These are phyloP conservation scores for Apoda limacodes DNA, from an alignment of 2,888 invertebrate genomes.

Conservation along the genomic window DNA sequence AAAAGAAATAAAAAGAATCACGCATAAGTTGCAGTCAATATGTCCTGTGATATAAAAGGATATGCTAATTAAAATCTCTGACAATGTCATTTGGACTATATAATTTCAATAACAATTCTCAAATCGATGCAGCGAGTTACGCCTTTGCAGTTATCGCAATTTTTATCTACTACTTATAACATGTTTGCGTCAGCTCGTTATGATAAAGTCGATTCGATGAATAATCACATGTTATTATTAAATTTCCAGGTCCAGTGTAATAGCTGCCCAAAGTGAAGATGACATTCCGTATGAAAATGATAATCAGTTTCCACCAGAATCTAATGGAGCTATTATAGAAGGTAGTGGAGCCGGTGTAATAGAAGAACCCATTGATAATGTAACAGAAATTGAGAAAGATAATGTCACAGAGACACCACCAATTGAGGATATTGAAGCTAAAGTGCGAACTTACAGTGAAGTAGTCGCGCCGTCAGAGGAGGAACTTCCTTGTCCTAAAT, in stretches of 20 bases:
- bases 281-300: constrained; percentile 52
- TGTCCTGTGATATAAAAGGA: too few species aligned
- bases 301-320: constrained; percentile 45
- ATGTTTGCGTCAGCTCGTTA: constrained; percentile 49
- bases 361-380: background rate
- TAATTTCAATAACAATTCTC: constrained; percentile 7
- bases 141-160: constrained; percentile 51
- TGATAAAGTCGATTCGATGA: constrained; percentile 41
- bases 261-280: constrained; percentile 38
- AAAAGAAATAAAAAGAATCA: too few species aligned
- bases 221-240: constrained; percentile 38
- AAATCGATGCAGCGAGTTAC: constrained; percentile 27
- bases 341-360: constrained; percentile 31
- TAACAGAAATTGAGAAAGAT: too few species aligned
- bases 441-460: too few species aligned
- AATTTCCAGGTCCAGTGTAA: constrained; percentile 31
- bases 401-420: too few species aligned
- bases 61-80: too few species aligned
- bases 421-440: constrained; percentile 21
- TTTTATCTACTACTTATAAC: constrained; percentile 50
- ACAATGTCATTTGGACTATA: too few species aligned
- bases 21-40: too few species aligned
- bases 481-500: constrained; percentile 35
- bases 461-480: constrained; percentile 18
- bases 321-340: background rate